A percentile compares a stretch with the other conserved stretches of the same genome.
Conservation (phyloP, 2,888 invertebrate species). For the Panzeria rudis region DNA sequence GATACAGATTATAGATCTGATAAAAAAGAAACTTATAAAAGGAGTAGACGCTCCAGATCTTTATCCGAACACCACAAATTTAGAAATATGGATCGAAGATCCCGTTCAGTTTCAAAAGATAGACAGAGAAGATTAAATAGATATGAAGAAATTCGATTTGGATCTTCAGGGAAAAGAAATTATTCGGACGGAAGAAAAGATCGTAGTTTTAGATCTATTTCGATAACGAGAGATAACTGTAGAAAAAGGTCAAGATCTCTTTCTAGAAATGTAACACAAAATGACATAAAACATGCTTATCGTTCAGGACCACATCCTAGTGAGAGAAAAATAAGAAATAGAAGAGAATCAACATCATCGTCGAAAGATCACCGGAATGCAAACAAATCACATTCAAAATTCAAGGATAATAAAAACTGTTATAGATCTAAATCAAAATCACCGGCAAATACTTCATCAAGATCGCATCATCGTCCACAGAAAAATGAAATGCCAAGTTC, state of each 20-base stretch:
- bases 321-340: conserved; percentile 16
- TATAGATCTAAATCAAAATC: conserved; percentile 31
- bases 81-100: conserved; percentile 7
- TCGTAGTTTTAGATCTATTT: background rate
- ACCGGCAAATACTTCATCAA: background rate
- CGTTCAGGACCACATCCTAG: conserved; percentile 17
- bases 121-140: background rate
- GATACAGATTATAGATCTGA: conserved; percentile 2
- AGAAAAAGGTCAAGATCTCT: conserved; percentile 34
- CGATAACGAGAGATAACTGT: conserved; percentile 8
- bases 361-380: background rate
- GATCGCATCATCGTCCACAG: background rate
- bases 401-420: conserved; percentile 10
- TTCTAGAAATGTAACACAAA: background rate
- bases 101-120: conserved; percentile 40
- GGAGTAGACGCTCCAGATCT: background rate
- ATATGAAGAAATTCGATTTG: conserved; percentile 6
- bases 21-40: background rate
- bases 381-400: conserved; percentile 42
- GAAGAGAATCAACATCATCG: conserved; percentile 20
- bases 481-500: background rate
- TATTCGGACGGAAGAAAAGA: background rate
- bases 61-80: background rate
- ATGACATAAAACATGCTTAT: background rate
- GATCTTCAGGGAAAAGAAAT: background rate